Evolutionary conservation across 2,113 vertebrate genomes (phyloP), one percentile per base, ranked within the genome.

Genomic region (Tor tambroides): DNA sequence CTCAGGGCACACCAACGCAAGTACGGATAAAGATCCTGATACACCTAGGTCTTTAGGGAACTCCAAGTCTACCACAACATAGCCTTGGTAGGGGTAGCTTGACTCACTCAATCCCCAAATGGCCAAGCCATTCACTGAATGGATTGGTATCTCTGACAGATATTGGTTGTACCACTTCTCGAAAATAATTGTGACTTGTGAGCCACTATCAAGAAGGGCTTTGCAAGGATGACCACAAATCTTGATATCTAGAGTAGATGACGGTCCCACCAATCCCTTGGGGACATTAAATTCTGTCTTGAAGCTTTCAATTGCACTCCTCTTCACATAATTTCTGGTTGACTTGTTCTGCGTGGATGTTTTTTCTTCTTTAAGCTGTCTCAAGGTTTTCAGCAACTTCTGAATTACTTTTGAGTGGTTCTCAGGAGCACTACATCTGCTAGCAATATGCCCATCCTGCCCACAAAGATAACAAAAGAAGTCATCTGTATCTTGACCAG

Each of bases 1-100:
- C 2, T 54, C 75, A 14, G 87, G 85, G 72, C 89, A 90, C 14
- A 90, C 85, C 28, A 89, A 61, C 0, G 72, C 87, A 15, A 90
- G 32, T 1, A 87, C 87, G 1, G 87, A 83, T 1, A 87, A 6
- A n/a, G 74, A 38, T 12, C 80, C 75, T 35, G 56, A 26, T 1
- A 11, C 2, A 1, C 85, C 85, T 23, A 86, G 15, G 2, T 46
- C 26, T 69, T 63, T 77, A 3, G 81, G 75, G 28, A 86, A 85
- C 49, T 88, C 65, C 0, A 89, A 5, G 4, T 74, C 35, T 9
- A 80, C 86, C 8, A 83, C 72, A 1, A 88, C 63, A 35, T 89
- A 90, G 1, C 84, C 80, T 2, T 17, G 19, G 21, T 89, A 88
- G 10, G 89, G 84, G 30, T 89, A 90, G 38, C 79, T 87, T 6